These are phyloP conservation scores for Rhopalosiphum padi DNA, from an alignment of 1,140 invertebrate genomes.

Conservation along the genomic window DNA sequence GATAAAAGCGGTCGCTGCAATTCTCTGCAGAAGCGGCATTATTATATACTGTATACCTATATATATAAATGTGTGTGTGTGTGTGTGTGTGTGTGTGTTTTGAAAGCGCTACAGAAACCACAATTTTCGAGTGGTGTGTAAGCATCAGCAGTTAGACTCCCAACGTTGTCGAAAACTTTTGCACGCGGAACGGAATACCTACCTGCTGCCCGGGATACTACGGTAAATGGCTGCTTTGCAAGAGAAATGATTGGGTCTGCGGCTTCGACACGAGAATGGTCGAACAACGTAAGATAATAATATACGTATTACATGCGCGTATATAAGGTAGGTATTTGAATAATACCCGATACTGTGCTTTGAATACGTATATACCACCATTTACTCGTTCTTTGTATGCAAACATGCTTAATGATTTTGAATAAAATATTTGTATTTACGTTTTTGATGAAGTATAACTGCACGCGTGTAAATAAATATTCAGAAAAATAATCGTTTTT, in stretches of 20 bases:
- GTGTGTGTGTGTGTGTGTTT: neutral
- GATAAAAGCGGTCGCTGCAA: neutral
- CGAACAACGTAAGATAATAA: too few relatives aligned
- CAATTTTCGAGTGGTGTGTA: slow-evolving; percentile 7
- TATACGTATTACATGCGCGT: neutral
- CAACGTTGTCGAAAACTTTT: neutral
- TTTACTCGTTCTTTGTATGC: too few relatives aligned
- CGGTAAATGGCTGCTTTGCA: neutral
- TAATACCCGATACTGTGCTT: too few relatives aligned
- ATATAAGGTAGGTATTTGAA: neutral
- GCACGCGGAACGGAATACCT: neutral
- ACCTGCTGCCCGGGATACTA: neutral
- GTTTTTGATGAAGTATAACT: too few relatives aligned
- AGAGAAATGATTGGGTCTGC: neutral
- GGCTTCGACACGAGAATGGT: too few relatives aligned
- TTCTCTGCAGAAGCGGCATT: neutral
- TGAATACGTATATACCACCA: too few relatives aligned
- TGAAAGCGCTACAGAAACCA: neutral
- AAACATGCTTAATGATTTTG: too few relatives aligned
- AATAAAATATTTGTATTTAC: too few relatives aligned
- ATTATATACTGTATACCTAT: neutral
- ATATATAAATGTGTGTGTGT: neutral
- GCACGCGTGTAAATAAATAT: too few relatives aligned
- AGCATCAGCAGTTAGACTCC: neutral
- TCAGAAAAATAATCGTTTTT: too few relatives aligned